Conservation (phyloP, 2,888 invertebrate species). For the Macrophya annulata region DNA sequence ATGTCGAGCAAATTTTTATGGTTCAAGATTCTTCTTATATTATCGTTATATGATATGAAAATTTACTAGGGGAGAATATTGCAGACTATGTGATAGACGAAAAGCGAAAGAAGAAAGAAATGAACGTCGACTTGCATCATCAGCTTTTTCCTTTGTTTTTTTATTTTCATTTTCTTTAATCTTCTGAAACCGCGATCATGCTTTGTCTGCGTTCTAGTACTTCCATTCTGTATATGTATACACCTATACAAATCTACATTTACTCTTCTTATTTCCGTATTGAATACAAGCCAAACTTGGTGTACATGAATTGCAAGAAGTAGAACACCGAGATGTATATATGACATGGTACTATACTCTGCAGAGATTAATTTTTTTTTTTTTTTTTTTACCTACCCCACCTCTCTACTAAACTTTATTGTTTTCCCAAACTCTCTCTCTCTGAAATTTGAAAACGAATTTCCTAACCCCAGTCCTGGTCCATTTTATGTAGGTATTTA, state of each 20-base stretch:
- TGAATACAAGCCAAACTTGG: not conserved
- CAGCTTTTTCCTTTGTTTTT: not conserved
- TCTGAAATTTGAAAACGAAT: not conserved
- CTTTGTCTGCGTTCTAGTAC: slow-evolving; percentile 14
- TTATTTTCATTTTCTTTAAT: slow-evolving; percentile 6
- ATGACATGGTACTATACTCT: not conserved
- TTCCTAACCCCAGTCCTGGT: not conserved
- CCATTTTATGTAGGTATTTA: not conserved
- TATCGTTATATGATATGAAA: not conserved
- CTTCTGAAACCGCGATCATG: slow-evolving; percentile 20
- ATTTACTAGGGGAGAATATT: not conserved
- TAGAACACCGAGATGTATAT: not conserved
- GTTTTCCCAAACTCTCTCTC: not conserved
- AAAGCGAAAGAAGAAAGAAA: not conserved
- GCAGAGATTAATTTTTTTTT: not conserved
- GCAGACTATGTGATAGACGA: not conserved
- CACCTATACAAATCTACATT: not conserved
- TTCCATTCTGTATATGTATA: not conserved
- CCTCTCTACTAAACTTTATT: not conserved
- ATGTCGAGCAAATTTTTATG: not conserved
- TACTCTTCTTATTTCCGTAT: slow-evolving; percentile 12
- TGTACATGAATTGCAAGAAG: not conserved
- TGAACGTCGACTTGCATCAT: not conserved
- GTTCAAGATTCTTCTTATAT: slow-evolving; percentile 23
- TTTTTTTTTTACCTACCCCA: not conserved